Evolutionary conservation across 2,888 invertebrate genomes (phyloP).

Genomic region (Dastarcus helophoroides): DNA sequence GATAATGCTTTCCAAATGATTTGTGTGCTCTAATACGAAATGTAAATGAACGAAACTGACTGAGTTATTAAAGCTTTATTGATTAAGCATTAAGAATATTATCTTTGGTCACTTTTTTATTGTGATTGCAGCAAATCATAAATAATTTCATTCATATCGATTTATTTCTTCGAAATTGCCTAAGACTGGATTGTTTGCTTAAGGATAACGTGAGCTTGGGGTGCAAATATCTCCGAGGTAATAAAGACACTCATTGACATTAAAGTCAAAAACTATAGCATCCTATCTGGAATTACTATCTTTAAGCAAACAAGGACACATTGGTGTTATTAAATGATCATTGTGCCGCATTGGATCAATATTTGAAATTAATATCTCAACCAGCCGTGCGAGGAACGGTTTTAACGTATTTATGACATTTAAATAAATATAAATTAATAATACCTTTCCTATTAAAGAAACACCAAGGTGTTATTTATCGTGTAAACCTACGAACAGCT

Average conservation of each 20-base stretch:
- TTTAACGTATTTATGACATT: constrained; percentile 24
- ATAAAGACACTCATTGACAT: constrained; percentile 13
- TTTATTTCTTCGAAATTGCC: constrained; percentile 17
- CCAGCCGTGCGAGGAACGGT: constrained; percentile 25
- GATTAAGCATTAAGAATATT: constrained; percentile 26
- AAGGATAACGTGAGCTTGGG: too few relatives aligned
- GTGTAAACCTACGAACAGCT: constrained; percentile 17
- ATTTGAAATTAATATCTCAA: constrained; percentile 25
- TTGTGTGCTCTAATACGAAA: constrained; percentile 10
- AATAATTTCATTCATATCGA: constrained; percentile 17
- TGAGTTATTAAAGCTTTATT: constrained; percentile 22
- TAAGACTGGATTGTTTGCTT: too few relatives aligned
- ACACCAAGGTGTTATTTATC: constrained; percentile 18
- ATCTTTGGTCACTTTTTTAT: constrained; percentile 25
- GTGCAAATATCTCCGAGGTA: too few relatives aligned
- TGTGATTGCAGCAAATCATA: constrained; percentile 18
- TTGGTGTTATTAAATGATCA: too few relatives aligned
- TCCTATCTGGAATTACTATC: constrained; percentile 23
- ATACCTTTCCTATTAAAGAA: constrained; percentile 17
- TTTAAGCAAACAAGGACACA: constrained; percentile 24
- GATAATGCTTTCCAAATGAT: too few relatives aligned
- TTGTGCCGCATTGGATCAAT: constrained; percentile 28
- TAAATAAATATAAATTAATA: constrained; percentile 24
- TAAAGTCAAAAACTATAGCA: constrained; percentile 17
- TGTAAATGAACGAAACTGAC: constrained; percentile 10